Evolutionary conservation across 2,888 invertebrate genomes (phyloP).

Genomic region (Melinaea menophilus): DNA sequence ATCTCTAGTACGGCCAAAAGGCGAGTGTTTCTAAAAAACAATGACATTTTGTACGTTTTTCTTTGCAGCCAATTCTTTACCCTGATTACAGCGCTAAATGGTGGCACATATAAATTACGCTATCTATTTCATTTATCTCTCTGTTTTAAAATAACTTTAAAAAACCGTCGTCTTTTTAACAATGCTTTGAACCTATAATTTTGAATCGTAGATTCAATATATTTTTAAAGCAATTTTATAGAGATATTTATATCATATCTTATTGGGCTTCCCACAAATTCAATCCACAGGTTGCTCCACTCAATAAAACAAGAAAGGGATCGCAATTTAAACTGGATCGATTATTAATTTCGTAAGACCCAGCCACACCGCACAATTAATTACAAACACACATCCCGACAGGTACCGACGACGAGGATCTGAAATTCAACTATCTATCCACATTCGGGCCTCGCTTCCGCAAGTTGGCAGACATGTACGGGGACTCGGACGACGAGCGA

Average conservation of each 20-base stretch:
- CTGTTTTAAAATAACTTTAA: background rate
- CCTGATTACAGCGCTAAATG: constrained; percentile 11
- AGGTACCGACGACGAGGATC: constrained; percentile 93
- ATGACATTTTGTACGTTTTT: constrained; percentile 1
- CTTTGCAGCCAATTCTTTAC: constrained; percentile 5
- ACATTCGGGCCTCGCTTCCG: constrained; percentile 98
- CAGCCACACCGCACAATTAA: too few relatives aligned
- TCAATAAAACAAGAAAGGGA: too few relatives aligned
- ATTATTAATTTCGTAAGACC: constrained; percentile 13
- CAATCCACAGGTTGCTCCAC: too few relatives aligned
- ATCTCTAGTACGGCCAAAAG: background rate
- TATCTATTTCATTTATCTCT: constrained; percentile 4
- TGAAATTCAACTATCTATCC: constrained; percentile 95
- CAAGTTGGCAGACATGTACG: constrained; percentile 95
- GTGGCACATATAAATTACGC: constrained; percentile 8
- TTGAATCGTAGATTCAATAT: background rate
- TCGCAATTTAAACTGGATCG: background rate
- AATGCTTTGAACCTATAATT: too few relatives aligned
- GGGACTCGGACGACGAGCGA: constrained; percentile 91
- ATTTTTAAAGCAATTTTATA: background rate
- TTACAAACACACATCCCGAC: constrained; percentile 18
- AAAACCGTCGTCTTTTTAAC: constrained; percentile 12
- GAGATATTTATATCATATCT: too few relatives aligned
- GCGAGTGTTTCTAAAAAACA: background rate
- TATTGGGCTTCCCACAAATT: too few relatives aligned